These are phyloP conservation scores for Stenodera caucasica DNA, from an alignment of 2,888 invertebrate species.

Conservation along the genomic window DNA sequence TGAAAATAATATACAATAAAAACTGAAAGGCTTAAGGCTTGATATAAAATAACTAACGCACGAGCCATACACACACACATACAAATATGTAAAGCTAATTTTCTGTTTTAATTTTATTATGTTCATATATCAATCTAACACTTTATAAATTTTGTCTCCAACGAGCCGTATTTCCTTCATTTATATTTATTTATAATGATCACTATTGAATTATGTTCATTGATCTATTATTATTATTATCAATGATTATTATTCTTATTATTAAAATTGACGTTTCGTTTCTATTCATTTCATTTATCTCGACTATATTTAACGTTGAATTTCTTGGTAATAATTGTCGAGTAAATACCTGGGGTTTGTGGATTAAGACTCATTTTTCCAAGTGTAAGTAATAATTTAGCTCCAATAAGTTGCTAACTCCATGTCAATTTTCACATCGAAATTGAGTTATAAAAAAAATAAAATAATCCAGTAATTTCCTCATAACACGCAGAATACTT, in stretches of 20 bases:
- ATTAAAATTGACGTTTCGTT: too few relatives aligned
- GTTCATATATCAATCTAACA: neutral
- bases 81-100: neutral
- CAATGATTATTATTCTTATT: neutral
- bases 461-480: too few relatives aligned
- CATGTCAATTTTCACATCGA: too few relatives aligned
- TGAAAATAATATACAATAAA: neutral
- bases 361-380: neutral
- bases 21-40: neutral
- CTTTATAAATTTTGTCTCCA: constrained; percentile 10
- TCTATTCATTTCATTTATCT: neutral
- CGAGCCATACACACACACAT: neutral
- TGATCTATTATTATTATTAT: neutral
- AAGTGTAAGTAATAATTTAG: too few relatives aligned
- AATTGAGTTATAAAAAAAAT: too few relatives aligned
- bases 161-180: constrained; percentile 4
- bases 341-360: neutral
- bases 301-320: neutral
- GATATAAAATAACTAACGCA: neutral
- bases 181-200: neutral
- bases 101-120: constrained; percentile 2
- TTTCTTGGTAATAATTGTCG: neutral
- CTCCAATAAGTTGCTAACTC: too few relatives aligned
- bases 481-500: too few relatives aligned
- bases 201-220: constrained; percentile 7